These are phyloP conservation scores for Labia minor DNA, from an alignment of 2,888 invertebrate species.

Conservation along the genomic window DNA sequence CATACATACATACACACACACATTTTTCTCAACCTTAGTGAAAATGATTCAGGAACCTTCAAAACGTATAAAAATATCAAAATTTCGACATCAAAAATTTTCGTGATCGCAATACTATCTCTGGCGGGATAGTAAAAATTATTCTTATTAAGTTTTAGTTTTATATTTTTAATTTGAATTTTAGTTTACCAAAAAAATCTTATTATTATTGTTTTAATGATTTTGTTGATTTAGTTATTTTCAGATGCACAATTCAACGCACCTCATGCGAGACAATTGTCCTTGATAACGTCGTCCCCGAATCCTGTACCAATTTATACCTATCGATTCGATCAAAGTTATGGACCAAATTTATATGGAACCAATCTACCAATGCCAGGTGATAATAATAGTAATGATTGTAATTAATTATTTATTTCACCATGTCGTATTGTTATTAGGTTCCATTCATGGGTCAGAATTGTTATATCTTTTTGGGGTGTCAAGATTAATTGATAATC, in stretches of 20 bases:
- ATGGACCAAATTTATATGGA: slow-evolving; percentile 38
- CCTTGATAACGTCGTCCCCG: slow-evolving; percentile 35
- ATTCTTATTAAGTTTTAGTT: no score
- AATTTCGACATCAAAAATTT: no score
- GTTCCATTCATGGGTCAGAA: slow-evolving; percentile 57
- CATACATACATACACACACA: no score
- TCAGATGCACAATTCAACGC: slow-evolving; percentile 47
- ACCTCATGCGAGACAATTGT: slow-evolving; percentile 45
- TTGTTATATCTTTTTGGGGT: slow-evolving; percentile 47
- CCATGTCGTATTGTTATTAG: slow-evolving; percentile 32
- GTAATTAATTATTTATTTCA: neutral
- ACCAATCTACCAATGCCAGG: slow-evolving; percentile 43
- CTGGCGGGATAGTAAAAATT: no score
- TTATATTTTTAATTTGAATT: no score
- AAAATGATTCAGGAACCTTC: no score
- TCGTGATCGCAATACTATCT: no score
- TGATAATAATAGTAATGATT: slow-evolving; percentile 30
- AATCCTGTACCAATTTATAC: slow-evolving; percentile 42
- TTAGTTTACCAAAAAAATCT: no score
- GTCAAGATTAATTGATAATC: slow-evolving; percentile 54
- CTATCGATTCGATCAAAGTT: slow-evolving; percentile 45
- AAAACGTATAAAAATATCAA: no score
- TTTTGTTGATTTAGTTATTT: slow-evolving; percentile 37
- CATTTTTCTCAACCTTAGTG: no score
- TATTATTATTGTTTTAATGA: no score